A percentile compares a stretch with the other conserved stretches of the same genome.
Conservation (phyloP, 2,888 invertebrate genomes). For the Ichneumoninae sp. region DNA sequence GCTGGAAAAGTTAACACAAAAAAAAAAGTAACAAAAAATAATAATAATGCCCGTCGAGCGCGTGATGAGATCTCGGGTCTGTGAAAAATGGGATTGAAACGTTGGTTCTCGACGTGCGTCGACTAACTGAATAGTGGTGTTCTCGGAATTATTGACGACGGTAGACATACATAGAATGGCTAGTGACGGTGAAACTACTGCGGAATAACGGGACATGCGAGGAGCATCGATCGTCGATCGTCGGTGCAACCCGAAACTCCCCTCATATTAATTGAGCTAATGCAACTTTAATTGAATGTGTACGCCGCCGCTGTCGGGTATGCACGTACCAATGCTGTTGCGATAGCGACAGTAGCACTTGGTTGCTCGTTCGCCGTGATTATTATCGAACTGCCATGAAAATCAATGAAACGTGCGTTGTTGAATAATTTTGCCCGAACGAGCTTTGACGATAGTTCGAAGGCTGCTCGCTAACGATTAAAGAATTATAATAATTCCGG, state of each 20-base stretch:
- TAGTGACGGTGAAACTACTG: constrained; percentile 23
- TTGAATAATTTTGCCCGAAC: background rate
- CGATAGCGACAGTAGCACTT: constrained; percentile 22
- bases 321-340: constrained; percentile 16
- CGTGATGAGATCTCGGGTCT: background rate
- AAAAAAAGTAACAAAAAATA: background rate
- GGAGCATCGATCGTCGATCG: constrained; percentile 51
- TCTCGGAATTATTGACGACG: constrained; percentile 29
- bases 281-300: constrained; percentile 57
- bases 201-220: constrained; percentile 20
- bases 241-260: constrained; percentile 8
- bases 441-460: background rate
- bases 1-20: background rate
- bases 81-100: background rate
- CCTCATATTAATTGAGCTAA: constrained; percentile 53
- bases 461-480: background rate
- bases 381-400: constrained; percentile 13
- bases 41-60: background rate
- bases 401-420: constrained; percentile 25
- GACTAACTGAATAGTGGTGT: constrained; percentile 31
- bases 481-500: background rate
- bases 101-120: constrained; percentile 18
- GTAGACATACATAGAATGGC: constrained; percentile 8
- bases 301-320: constrained; percentile 33
- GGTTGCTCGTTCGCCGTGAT: constrained; percentile 32